A percentile compares a stretch with the other conserved stretches of the same genome.
phyloP scores from a whole-genome alignment of 2,113 vertebrate species.

The Syngnathus floridae region DNA sequence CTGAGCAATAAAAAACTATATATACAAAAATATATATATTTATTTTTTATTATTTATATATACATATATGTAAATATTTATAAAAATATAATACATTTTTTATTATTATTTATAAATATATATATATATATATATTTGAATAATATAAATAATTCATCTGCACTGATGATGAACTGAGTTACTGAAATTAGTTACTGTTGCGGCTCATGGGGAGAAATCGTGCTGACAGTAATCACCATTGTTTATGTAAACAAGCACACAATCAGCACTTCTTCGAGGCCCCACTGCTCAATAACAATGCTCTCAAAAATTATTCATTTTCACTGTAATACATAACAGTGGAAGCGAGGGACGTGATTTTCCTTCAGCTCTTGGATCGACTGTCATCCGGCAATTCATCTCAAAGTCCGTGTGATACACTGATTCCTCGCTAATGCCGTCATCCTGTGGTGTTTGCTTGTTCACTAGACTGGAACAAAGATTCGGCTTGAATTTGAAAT shows the following conservation, averaged over 20 bases:
- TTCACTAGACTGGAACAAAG: neutral
- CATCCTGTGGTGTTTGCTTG: neutral
- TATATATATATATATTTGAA: no score
- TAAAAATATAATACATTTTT: no score
- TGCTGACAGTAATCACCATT: neutral
- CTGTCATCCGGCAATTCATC: neutral
- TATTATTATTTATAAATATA: no score
- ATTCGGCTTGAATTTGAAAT: neutral
- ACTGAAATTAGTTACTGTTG: neutral
- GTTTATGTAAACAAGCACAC: neutral
- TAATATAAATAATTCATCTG: neutral
- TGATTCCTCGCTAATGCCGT: neutral
- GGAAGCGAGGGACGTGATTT: neutral
- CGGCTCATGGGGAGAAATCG: neutral
- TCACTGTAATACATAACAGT: neutral
- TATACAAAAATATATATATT: no score
- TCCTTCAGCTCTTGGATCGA: neutral
- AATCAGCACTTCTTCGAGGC: neutral
- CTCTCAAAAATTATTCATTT: neutral
- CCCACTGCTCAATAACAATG: neutral
- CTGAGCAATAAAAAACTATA: neutral
- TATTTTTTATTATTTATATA: no score
- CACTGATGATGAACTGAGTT: neutral
- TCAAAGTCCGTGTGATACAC: neutral
- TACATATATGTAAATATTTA: no score